Base-by-base conservation (phyloP, 2,113 vertebrate species). In the Cercopithecus mona region DNA sequence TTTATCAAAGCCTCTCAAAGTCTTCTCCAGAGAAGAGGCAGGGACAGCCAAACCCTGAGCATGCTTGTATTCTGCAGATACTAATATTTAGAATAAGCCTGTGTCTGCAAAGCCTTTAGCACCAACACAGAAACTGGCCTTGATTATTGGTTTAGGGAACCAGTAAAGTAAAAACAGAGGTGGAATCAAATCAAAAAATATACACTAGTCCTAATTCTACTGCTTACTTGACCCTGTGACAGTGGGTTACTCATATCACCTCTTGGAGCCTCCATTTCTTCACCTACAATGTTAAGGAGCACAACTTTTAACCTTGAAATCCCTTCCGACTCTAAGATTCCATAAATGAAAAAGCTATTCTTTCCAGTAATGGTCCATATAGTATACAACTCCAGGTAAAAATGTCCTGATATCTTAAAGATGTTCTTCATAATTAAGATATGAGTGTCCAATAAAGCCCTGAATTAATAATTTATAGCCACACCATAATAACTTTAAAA, bases 1-100 rank as follows among this genome's bases (percentile, higher is more conserved):
- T 92, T 93, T n/a, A 86, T 17, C 73, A 72, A 96, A 93, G 72
- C 35, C 40, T 50, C 59, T 94, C 64, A 81, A 43, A 13, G 93
- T 25, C 13, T 64, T 88, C n/a, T 75, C 61, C 85, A 93, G 57
- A 89, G 45, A 92, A 75, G 22, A 88, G 14, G 5, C 27, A 82
- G 35, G 23, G 11, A 50, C 18, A 25, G 61, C 9, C 32, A 88
- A 12, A 50, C 18, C 25, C 27, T 73, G 48, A 59, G 70, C 5
- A 2, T 22, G 57, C 72, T 14, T 22, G 25, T 20, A 78, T 25
- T n/a, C 38, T 73, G 8, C 30, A 86, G 61, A 73, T 6, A 79
- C 3, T 61, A n/a, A 38, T 8, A 11, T 8, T 35, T 4, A 23
- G 64, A 11, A 25, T 16, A 1, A 61, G 14, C 13, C 8, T 40